Evolutionary conservation across 2,888 invertebrate species (phyloP).

Genomic region (Drosophila recens): DNA sequence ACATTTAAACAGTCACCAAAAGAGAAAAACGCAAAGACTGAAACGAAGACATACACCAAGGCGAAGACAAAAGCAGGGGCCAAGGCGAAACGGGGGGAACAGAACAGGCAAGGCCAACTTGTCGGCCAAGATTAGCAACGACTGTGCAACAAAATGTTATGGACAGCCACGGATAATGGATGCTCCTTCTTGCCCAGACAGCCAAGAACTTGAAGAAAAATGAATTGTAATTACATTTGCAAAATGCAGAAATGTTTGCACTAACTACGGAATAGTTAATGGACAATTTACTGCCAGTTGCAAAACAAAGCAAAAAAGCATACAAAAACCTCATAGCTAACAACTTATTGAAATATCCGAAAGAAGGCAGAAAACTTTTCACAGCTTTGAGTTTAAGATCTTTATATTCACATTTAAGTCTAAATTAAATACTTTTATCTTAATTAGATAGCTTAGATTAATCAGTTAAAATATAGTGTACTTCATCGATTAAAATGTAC

Average conservation of each 20-base stretch:
- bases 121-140: conserved; percentile 74
- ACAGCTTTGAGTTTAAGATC: neutral
- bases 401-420: conserved; percentile 3
- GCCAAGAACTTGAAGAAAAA: conserved; percentile 45
- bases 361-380: conserved; percentile 1
- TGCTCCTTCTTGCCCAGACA: conserved; percentile 33
- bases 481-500: conserved; percentile 4
- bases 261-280: conserved; percentile 32
- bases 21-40: conserved; percentile 31
- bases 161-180: conserved; percentile 74
- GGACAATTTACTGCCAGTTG: conserved; percentile 24
- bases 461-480: neutral
- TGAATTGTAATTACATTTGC: conserved; percentile 62
- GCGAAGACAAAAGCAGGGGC: conserved; percentile 1
- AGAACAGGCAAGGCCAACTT: conserved; percentile 49
- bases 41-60: conserved; percentile 18
- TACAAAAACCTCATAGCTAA: conserved; percentile 12
- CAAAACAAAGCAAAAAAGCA: conserved; percentile 6
- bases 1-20: conserved; percentile 76
- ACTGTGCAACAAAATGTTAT: conserved; percentile 78
- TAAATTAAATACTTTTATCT: neutral
- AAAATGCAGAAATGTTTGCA: conserved; percentile 44
- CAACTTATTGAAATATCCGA: conserved; percentile 24
- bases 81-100: neutral
- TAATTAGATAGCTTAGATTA: neutral